Percentiles rank a stretch among this genome's conserved stretches.
Evolutionary conservation across 64 coral and sea anemone species (phyloP).

Genomic region (Anthopleura sola): DNA sequence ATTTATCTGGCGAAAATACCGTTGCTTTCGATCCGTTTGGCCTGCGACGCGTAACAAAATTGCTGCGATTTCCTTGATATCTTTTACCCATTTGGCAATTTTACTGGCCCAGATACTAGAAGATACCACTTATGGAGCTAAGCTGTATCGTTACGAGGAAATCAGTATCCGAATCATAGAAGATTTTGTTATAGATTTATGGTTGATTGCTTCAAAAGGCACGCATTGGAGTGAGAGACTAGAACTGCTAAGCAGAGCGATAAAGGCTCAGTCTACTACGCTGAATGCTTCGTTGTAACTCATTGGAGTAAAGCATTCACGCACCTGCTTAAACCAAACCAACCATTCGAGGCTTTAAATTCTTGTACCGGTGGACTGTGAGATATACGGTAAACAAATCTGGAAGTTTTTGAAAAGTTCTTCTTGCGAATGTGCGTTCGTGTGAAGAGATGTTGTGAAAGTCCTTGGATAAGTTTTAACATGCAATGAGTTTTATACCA

Average conservation of each 20-base stretch:
- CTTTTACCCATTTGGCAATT: neutral
- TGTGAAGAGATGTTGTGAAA: neutral
- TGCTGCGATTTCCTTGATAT: neutral
- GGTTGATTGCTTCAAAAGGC: conserved; percentile 59
- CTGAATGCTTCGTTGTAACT: neutral
- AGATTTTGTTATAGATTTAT: conserved; percentile 70
- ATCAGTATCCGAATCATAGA: conserved; percentile 21
- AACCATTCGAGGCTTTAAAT: neutral
- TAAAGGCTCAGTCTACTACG: conserved; percentile 7
- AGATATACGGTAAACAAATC: neutral
- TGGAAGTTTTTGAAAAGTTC: neutral
- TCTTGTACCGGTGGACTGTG: neutral
- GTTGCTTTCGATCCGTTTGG: conserved; percentile 1
- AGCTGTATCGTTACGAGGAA: conserved; percentile 19
- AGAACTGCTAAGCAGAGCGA: conserved; percentile 26
- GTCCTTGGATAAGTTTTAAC: neutral
- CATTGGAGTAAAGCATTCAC: conserved; percentile 20
- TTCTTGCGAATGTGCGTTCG: neutral
- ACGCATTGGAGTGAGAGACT: conserved; percentile 64
- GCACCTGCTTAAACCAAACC: neutral
- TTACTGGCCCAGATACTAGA: neutral
- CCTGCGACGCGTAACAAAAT: conserved; percentile 13
- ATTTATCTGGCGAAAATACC: conserved; percentile 6
- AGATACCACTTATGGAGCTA: conserved; percentile 49
- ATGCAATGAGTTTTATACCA: neutral